phyloP scores from a whole-genome alignment of 2,888 invertebrate genomes.

The Heliconius charithonia region DNA sequence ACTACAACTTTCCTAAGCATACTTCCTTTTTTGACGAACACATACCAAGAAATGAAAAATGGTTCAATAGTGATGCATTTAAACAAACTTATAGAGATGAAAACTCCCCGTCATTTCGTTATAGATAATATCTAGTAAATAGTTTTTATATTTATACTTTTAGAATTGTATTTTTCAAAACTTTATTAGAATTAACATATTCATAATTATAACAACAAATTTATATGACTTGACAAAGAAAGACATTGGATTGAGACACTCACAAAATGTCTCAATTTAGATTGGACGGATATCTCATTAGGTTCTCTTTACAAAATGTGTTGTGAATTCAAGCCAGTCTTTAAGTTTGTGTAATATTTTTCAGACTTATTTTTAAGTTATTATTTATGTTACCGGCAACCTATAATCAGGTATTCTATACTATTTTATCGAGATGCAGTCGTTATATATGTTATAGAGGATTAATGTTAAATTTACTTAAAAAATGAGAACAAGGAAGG shows the following conservation, averaged over 20 bases:
- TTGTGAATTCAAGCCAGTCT: too few relatives aligned
- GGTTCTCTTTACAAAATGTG: not conserved
- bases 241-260: not conserved
- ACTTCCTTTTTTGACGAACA: constrained; percentile 49
- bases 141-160: not conserved
- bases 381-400: too few relatives aligned
- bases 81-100: constrained; percentile 35
- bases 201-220: not conserved
- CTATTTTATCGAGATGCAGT: too few relatives aligned
- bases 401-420: too few relatives aligned
- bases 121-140: constrained; percentile 32
- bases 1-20: constrained; percentile 4
- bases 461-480: too few relatives aligned
- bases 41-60: constrained; percentile 52
- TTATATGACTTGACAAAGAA: not conserved
- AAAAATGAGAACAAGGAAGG: too few relatives aligned
- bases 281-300: not conserved
- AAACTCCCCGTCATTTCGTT: constrained; percentile 34
- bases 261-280: not conserved
- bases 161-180: not conserved
- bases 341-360: too few relatives aligned
- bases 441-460: too few relatives aligned
- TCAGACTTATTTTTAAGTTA: too few relatives aligned
- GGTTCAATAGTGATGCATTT: constrained; percentile 50
- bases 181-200: not conserved